Evolutionary conservation across 37 sponge, comb jelly and placozoan genomes (phyloP).

Genomic region (Chondrosia reniformis): DNA sequence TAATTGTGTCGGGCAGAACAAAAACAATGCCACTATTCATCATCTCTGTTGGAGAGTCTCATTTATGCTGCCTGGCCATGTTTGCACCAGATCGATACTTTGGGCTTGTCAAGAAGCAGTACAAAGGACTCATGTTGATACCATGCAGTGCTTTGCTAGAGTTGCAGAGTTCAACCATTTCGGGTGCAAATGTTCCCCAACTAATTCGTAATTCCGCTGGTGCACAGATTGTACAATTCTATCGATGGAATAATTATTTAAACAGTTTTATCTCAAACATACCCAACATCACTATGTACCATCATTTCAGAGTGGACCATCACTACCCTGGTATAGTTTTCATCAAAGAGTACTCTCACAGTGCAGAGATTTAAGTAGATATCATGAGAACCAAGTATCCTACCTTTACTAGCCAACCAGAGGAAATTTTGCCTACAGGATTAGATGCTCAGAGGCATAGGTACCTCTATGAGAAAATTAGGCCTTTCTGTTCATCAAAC

Average conservation of each 20-base stretch:
- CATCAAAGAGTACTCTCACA: background rate
- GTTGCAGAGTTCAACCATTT: background rate
- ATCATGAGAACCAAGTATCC: background rate
- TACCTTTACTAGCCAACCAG: background rate
- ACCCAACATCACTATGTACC: slow-evolving; percentile 11
- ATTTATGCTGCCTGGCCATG: slow-evolving; percentile 3
- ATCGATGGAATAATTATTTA: slow-evolving; percentile 14
- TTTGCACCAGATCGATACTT: background rate
- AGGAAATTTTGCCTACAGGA: background rate
- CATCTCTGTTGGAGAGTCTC: background rate
- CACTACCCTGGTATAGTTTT: slow-evolving; percentile 7
- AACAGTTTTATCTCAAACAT: background rate
- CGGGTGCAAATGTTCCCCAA: slow-evolving; percentile 5
- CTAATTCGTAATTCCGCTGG: background rate
- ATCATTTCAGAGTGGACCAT: background rate
- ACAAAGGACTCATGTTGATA: background rate
- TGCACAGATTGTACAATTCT: background rate
- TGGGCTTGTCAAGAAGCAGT: background rate
- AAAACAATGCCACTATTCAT: background rate
- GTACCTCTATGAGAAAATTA: slow-evolving; percentile 17
- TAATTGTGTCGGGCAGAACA: slow-evolving; percentile 20
- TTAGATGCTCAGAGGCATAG: background rate
- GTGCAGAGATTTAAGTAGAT: background rate
- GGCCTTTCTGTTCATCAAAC: background rate
- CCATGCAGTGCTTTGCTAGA: background rate